These are phyloP conservation scores for Corythornis leucogaster DNA, from an alignment of 2,797 vertebrate species.

Conservation along the genomic window DNA sequence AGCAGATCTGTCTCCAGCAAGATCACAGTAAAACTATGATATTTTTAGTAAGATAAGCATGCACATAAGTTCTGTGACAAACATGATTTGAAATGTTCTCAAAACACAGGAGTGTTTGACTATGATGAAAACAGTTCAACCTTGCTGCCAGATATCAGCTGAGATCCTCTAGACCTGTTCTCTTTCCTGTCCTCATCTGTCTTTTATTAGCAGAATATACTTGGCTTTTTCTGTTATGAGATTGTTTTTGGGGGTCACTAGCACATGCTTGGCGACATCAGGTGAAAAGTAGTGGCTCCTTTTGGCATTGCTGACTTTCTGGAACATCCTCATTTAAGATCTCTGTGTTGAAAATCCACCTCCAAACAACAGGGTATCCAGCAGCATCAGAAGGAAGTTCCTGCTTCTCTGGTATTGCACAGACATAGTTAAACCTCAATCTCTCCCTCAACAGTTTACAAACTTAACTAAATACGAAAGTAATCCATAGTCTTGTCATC, in stretches of 20 bases:
- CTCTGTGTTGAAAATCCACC: background rate
- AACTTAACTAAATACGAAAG: conserved; percentile 35
- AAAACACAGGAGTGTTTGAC: background rate
- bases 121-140: background rate
- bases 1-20: background rate
- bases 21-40: background rate
- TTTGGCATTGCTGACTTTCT: background rate
- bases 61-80: background rate
- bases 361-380: background rate
- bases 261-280: background rate
- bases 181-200: background rate
- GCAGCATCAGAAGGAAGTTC: background rate
- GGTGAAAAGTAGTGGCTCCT: background rate
- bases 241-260: background rate
- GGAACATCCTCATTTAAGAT: background rate
- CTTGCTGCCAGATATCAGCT: background rate
- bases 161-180: background rate
- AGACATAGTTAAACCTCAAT: conserved; percentile 11
- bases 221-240: background rate
- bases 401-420: conserved; percentile 39
- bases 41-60: background rate
- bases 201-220: background rate
- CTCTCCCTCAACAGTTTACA: conserved; percentile 45
- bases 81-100: conserved; percentile 6
- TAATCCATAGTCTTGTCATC: conserved; percentile 49